Evolutionary conservation across 30 jellyfish, hydroid and myxozoan genomes (phyloP).

Genomic region (Pseudorhiza aurosa): DNA sequence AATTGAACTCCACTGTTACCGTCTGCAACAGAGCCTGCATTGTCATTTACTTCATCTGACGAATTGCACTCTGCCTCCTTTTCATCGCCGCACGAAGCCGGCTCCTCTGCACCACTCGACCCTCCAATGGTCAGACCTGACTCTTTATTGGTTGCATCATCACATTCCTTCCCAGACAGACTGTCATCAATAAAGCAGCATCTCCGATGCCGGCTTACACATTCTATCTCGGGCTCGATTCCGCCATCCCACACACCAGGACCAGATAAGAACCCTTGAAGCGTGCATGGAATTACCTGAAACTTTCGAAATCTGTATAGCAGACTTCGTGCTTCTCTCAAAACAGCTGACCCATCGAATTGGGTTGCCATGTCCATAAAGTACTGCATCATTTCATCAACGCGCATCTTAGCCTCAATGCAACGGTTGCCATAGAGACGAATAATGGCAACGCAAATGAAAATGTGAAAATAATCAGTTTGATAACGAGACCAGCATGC

Average conservation of each 20-base stretch:
- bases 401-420: conserved; percentile 64
- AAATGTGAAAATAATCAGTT: conserved; percentile 92
- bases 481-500: conserved; percentile 98
- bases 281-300: conserved; percentile 85
- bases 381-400: conserved; percentile 83
- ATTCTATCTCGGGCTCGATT: conserved; percentile 87
- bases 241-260: conserved; percentile 99
- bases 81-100: no score
- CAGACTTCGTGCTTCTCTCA: conserved; percentile 84
- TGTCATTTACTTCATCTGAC: no score
- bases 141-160: no score
- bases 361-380: conserved; percentile 87
- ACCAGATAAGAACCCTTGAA: conserved; percentile 76
- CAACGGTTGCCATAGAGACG: conserved; percentile 76
- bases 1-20: no score
- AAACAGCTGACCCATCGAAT: conserved; percentile 84
- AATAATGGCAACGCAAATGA: conserved; percentile 81
- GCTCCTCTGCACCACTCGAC: no score
- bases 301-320: conserved; percentile 77
- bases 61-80: no score
- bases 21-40: no score
- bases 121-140: no score
- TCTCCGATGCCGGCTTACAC: conserved; percentile 68
- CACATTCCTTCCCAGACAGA: no score
- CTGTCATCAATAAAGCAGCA: conserved; percentile 55